Conservation (phyloP, 2,113 vertebrate species). For the Elephantulus edwardii region DNA sequence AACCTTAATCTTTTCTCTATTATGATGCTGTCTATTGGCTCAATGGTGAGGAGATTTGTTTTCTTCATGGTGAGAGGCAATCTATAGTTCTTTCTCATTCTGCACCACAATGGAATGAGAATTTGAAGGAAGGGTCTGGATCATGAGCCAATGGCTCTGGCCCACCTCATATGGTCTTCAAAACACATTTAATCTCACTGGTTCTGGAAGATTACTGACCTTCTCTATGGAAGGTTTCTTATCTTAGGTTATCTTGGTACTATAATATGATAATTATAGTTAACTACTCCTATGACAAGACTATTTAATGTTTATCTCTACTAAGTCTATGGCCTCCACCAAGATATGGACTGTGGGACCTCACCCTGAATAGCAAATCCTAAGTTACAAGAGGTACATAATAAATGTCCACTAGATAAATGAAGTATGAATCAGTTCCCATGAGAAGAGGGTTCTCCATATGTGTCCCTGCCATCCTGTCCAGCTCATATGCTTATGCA, state of each 20-base stretch:
- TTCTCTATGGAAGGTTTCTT: neutral
- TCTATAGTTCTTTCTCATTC: neutral
- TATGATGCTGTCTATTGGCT: too few relatives aligned
- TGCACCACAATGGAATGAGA: neutral
- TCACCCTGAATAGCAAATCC: neutral
- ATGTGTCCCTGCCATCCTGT: neutral
- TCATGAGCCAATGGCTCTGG: accelerated
- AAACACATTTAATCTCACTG: neutral
- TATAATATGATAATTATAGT: neutral
- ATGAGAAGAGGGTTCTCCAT: neutral
- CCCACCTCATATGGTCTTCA: neutral
- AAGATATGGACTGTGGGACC: neutral
- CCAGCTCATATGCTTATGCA: neutral
- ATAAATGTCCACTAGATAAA: neutral
- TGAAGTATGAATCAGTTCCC: neutral
- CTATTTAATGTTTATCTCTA: neutral
- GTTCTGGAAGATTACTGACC: neutral
- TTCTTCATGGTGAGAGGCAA: too few relatives aligned
- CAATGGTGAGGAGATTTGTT: too few relatives aligned
- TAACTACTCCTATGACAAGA: neutral
- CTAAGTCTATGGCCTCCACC: neutral
- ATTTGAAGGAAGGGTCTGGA: neutral
- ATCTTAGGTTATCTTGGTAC: neutral
- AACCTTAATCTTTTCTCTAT: too few relatives aligned
- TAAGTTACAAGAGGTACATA: neutral